Evolutionary conservation across 2,888 invertebrate genomes (phyloP), one percentile per base, ranked within the genome.

Genomic region (Leptarthrus brevirostris): DNA sequence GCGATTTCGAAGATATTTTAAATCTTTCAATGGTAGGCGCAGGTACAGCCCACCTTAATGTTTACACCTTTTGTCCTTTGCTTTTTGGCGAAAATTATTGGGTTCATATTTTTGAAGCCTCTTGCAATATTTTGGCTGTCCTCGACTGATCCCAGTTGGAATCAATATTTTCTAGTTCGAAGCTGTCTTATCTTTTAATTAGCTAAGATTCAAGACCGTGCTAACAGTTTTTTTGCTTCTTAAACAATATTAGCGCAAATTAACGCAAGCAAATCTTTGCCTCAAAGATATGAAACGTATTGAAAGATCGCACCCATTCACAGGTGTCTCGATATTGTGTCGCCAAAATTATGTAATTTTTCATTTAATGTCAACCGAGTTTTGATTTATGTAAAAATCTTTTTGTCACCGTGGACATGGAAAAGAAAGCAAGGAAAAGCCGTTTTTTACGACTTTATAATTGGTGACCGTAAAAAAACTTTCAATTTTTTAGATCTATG

Each of bases 321-420:
- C 3, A 1, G 16, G 16, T 1, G 44, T 12, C 44, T 44, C 5
- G 8, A 6, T 24, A 54, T 26, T 30, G 30, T 56, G 12, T 30
- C 30, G 56, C 56, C 30, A 16, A 14, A 30, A 56, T 56, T 56
- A 56, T 56, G 56, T 30, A 56, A 56, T 30, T 26, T 30, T 56
- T 26, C 34, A 56, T 26, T 30, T 30, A 16, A 56, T 56, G 30
- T 56, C 56, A 30, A 30, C 30, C 30, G n/a, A 16, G 56, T 24
- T 30, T 34, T 56, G 56, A 56, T 56, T 56, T 56, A 56, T 56
- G 56, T 56, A 26, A 56, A 56, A 24, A 30, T 24, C 26, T 22
- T 30, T 56, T 56, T 56, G 16, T 22, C 56, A 10, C 10, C 16
- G 8, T 8, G 30, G 8, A 30, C 30, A 30, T 4, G 8, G 6